Conservation (phyloP, 2,113 vertebrate species). For the Polyodon spathula region DNA sequence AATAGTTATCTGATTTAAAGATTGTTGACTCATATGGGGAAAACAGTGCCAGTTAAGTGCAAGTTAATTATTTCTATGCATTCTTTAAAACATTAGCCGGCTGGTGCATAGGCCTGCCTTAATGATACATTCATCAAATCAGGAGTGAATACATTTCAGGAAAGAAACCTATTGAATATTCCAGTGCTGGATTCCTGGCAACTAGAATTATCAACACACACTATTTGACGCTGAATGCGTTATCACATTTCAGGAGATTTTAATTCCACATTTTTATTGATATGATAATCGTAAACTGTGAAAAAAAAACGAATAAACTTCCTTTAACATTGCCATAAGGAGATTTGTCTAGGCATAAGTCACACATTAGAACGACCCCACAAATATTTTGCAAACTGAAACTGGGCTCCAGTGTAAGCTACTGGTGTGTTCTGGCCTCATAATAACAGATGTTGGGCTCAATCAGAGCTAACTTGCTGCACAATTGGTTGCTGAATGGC, state of each 20-base stretch:
- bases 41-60: background rate
- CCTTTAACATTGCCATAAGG: background rate
- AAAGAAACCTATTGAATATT: conserved; percentile 38
- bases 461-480: conserved; percentile 6
- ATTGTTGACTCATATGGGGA: background rate
- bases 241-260: background rate
- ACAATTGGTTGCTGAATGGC: conserved; percentile 2
- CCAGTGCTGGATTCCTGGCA: conserved; percentile 28
- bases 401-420: conserved; percentile 9
- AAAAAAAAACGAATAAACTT: conserved; percentile 38
- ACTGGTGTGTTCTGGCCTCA: conserved; percentile 11
- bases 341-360: background rate
- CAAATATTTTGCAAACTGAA: conserved; percentile 23
- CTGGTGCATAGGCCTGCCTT: conserved; percentile 23
- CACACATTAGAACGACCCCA: conserved; percentile 13
- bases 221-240: conserved; percentile 26
- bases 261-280: conserved; percentile 29
- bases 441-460: conserved; percentile 20
- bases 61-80: conserved; percentile 1
- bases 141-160: conserved; percentile 20
- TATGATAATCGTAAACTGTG: conserved; percentile 28
- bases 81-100: conserved; percentile 14
- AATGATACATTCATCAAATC: conserved; percentile 39
- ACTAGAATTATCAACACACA: conserved; percentile 37
- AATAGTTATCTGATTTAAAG: background rate